Evolutionary conservation across 2,888 invertebrate species (phyloP), one percentile per base, ranked within the genome.

Genomic region (Apodemia duryi): DNA sequence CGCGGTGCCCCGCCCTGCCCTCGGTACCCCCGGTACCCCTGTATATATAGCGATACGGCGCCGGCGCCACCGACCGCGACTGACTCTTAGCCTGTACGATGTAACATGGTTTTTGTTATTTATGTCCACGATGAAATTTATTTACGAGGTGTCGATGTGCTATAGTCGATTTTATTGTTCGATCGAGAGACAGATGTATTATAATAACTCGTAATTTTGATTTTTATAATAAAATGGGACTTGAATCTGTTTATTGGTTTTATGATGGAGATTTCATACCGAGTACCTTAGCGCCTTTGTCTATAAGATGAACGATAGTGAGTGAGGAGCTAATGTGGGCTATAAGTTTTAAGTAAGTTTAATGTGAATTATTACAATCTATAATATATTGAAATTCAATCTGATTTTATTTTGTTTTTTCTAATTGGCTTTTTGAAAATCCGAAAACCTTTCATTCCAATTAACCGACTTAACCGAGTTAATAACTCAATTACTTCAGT

Each of bases 141-240:
- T 87, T 87, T 86, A 85, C 86, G 83, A 83, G 86, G 84, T 85
- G 84, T 86, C 88, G 81, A 87, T 85, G 90, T 87, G 88, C 88
- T 84, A 84, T 83, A 82, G 81, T 88, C 88, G 88, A 88, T 88
- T 84, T 86, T 87, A 87, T 85, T 87, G 89, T 88, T 90, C 89
- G 88, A 88, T 88, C 85, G 87, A 85, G 80, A 83, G 84, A 81
- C 84, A 88, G 86, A 89, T 91, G 91, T 91, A 91, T 90, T 88
- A 91, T 91, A 57, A 57, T 57, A 90, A 89, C 88, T 89, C 90
- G 91, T 91, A 89, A 90, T 91, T 91, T 91, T 91, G 91, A 91
- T 91, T 91, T 91, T 91, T 91, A 91, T 91, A 91, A 91, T 91
- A 91, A 91, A 91, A 90, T 91, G 91, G 91, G 91, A 91, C 91